A percentile compares a stretch with the other conserved stretches of the same genome.
These are phyloP conservation scores for Anastrepha ludens DNA, from an alignment of 1,140 invertebrate genomes.

Conservation along the genomic window DNA sequence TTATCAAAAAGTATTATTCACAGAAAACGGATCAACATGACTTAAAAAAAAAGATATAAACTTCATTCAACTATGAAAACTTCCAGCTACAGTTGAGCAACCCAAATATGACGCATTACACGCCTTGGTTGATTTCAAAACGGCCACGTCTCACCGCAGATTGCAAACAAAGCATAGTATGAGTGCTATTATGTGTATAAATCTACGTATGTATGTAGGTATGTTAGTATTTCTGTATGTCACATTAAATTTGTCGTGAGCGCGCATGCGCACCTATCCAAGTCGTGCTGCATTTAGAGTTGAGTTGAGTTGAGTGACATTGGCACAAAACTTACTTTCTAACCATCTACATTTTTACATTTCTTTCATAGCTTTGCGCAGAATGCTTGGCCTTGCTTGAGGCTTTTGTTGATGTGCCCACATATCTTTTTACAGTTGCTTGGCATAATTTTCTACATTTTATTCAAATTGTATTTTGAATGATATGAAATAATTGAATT, in stretches of 20 bases:
- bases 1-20: too few species aligned
- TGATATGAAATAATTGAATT: not conserved
- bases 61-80: not conserved
- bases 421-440: not conserved
- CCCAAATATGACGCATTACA: not conserved
- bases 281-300: not conserved
- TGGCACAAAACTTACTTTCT: conserved; percentile 38
- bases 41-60: too few species aligned
- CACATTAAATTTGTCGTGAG: not conserved
- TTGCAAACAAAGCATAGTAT: not conserved
- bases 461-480: not conserved
- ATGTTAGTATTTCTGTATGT: not conserved
- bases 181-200: not conserved
- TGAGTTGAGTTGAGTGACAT: conserved; percentile 22
- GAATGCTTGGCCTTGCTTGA: conserved; percentile 1
- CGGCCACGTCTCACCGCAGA: not conserved
- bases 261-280: not conserved
- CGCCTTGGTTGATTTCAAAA: conserved; percentile 6
- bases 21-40: too few species aligned
- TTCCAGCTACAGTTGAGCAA: not conserved
- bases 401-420: not conserved
- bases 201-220: not conserved
- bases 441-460: not conserved
- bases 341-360: conserved; percentile 24
- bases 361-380: not conserved